phyloP scores from a whole-genome alignment of 2,797 vertebrate species.

The Enteromius radiatus region DNA sequence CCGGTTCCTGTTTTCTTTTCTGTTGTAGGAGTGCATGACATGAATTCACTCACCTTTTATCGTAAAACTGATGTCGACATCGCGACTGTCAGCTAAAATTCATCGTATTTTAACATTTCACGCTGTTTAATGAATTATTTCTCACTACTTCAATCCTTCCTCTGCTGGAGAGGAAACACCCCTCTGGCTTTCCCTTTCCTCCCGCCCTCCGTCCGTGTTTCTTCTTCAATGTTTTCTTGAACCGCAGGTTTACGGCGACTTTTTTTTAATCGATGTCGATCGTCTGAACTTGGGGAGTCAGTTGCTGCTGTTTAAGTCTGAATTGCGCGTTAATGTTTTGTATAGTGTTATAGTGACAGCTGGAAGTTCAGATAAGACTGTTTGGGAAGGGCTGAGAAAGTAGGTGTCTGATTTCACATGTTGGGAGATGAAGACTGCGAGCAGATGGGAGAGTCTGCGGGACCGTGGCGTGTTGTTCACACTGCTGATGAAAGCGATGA shows the following conservation, averaged over 20 bases:
- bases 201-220: constrained; percentile 43
- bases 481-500: constrained; percentile 43
- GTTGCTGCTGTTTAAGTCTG: background rate
- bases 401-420: constrained; percentile 75
- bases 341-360: constrained; percentile 28
- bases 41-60: constrained; percentile 57
- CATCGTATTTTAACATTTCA: background rate
- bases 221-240: constrained; percentile 35
- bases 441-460: constrained; percentile 68
- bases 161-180: constrained; percentile 53
- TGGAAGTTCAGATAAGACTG: constrained; percentile 46
- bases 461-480: constrained; percentile 44
- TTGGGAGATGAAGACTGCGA: constrained; percentile 71
- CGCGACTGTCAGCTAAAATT: constrained; percentile 26
- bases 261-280: background rate
- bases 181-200: constrained; percentile 53
- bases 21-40: constrained; percentile 12
- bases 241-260: background rate
- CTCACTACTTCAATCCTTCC: constrained; percentile 39
- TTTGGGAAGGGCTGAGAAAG: constrained; percentile 68
- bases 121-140: constrained; percentile 35
- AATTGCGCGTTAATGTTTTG: background rate
- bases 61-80: constrained; percentile 43
- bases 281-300: constrained; percentile 8
- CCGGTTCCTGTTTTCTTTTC: constrained; percentile 15